Conservation (phyloP, 2,888 invertebrate genomes). For the Hoplodrina blanda region DNA sequence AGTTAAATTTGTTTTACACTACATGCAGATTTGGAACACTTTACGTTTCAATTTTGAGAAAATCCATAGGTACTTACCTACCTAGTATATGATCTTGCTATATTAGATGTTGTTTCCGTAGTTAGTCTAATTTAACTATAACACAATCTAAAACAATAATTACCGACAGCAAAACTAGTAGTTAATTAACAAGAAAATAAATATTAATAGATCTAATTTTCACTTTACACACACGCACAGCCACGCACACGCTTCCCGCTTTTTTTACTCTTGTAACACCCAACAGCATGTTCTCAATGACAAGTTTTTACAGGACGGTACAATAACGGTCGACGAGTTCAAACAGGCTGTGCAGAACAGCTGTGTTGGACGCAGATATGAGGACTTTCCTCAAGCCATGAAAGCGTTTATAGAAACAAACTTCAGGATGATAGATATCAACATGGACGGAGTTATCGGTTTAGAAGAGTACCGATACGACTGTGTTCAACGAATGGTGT, state of each 20-base stretch:
- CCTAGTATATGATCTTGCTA: slow-evolving; percentile 30
- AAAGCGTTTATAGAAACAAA: slow-evolving; percentile 96
- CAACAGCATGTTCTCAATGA: slow-evolving; percentile 51
- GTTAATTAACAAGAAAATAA: slow-evolving; percentile 32
- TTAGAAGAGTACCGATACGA: slow-evolving; percentile 96
- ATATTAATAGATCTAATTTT: slow-evolving; percentile 55
- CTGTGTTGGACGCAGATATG: slow-evolving; percentile 94
- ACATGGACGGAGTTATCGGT: slow-evolving; percentile 94
- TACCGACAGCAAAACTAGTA: slow-evolving; percentile 2
- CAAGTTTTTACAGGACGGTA: slow-evolving; percentile 92
- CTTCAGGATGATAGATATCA: slow-evolving; percentile 95
- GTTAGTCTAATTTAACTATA: slow-evolving; percentile 48
- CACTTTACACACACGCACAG: slow-evolving; percentile 67
- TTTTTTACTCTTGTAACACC: slow-evolving; percentile 46
- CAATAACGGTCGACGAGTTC: slow-evolving; percentile 95
- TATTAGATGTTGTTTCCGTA: slow-evolving; percentile 40
- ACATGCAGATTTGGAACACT: slow-evolving; percentile 20
- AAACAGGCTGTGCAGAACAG: slow-evolving; percentile 95
- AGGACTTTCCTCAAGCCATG: slow-evolving; percentile 96
- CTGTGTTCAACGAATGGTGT: slow-evolving; percentile 95
- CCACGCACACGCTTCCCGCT: slow-evolving; percentile 76
- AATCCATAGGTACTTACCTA: slow-evolving; percentile 29
- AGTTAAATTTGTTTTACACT: slow-evolving; percentile 26
- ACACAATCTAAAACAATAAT: slow-evolving; percentile 35
- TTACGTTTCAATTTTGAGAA: slow-evolving; percentile 32